A percentile compares a stretch with the other conserved stretches of the same genome.
phyloP scores from a whole-genome alignment of 2,113 vertebrate genomes.

The Alces alces region DNA sequence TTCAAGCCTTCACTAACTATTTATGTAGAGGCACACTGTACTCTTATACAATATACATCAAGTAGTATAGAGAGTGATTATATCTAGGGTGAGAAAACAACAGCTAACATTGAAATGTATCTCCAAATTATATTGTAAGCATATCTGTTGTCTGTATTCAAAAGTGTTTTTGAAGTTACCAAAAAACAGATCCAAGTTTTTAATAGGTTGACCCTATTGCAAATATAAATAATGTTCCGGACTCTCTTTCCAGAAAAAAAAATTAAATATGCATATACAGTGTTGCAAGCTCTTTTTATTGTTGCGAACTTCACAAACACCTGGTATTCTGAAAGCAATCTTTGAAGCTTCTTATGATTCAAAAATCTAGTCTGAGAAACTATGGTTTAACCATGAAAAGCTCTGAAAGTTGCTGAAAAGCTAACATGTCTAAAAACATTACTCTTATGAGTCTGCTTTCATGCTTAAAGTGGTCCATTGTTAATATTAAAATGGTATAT shows the following conservation, averaged over 20 bases:
- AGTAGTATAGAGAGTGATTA: neutral
- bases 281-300: neutral
- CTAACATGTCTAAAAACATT: neutral
- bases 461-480: neutral
- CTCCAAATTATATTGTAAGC: neutral
- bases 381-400: neutral
- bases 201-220: neutral
- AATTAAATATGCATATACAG: neutral
- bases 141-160: neutral
- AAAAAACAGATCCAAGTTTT: neutral
- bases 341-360: neutral
- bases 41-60: neutral
- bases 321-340: neutral
- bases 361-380: neutral
- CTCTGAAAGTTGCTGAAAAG: neutral
- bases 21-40: neutral
- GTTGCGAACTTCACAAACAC: neutral
- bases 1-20: neutral
- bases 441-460: neutral
- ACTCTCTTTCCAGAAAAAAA: neutral
- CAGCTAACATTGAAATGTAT: neutral
- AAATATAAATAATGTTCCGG: neutral
- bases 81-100: neutral
- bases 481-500: neutral
- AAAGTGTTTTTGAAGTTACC: neutral